phyloP scores from a whole-genome alignment of 2,888 invertebrate species.

The Gryllus longicercus region DNA sequence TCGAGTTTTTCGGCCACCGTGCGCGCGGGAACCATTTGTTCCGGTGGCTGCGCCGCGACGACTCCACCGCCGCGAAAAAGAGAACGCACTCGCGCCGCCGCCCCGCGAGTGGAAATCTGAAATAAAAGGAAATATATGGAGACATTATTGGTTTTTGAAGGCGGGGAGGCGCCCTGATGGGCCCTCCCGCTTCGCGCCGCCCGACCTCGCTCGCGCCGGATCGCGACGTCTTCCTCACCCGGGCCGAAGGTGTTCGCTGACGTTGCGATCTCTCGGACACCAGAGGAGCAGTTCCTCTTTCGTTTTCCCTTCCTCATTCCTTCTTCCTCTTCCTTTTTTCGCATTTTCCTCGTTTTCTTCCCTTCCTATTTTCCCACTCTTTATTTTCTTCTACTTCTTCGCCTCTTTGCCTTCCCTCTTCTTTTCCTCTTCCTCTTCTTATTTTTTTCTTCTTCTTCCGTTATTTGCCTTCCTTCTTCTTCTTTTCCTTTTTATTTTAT shows the following conservation, averaged over 20 bases:
- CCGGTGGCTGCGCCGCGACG: neutral
- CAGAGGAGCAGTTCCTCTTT: too few relatives aligned
- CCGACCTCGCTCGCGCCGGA: neutral
- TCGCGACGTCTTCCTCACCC: neutral
- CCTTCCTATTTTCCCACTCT: too few relatives aligned
- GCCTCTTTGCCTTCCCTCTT: too few relatives aligned
- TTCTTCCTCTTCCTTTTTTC: too few relatives aligned
- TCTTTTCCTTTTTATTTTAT: too few relatives aligned
- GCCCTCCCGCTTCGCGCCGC: neutral
- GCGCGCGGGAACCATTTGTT: neutral
- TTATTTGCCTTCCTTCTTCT: too few relatives aligned
- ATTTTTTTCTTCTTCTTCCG: too few relatives aligned
- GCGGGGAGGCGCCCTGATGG: neutral
- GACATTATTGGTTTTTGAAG: slow-evolving; percentile 29
- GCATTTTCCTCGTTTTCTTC: too few relatives aligned
- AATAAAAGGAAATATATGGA: slow-evolving; percentile 29
- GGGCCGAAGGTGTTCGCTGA: neutral
- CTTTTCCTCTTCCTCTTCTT: too few relatives aligned
- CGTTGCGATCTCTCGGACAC: too few relatives aligned
- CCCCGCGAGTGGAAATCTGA: neutral
- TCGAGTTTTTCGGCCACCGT: neutral
- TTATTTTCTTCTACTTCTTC: too few relatives aligned
- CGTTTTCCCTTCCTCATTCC: too few relatives aligned
- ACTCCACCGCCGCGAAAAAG: neutral
- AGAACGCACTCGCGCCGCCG: neutral